Evolutionary conservation across 35 echinoderm and acorn worm genomes (phyloP).

Genomic region (Lytechinus pictus): DNA sequence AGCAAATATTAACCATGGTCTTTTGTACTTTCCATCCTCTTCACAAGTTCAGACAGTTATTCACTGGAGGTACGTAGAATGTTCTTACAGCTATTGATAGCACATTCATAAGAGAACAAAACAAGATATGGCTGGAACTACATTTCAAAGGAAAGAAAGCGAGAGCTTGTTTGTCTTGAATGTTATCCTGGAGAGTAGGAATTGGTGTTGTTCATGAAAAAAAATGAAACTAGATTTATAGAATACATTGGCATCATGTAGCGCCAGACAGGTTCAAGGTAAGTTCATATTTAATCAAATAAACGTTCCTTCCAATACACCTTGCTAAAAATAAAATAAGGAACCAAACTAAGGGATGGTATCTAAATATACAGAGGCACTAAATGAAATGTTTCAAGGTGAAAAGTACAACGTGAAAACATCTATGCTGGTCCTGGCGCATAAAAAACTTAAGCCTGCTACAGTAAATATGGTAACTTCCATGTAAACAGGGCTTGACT

Average conservation of each 20-base stretch:
- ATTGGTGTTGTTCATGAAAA: neutral
- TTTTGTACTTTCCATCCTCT: too few relatives aligned
- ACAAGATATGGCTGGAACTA: neutral
- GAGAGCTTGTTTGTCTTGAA: neutral
- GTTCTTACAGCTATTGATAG: neutral
- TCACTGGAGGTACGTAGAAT: neutral
- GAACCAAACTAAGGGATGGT: too few relatives aligned
- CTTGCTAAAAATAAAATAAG: neutral
- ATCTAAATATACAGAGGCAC: too few relatives aligned
- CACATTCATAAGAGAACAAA: neutral
- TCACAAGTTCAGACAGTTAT: neutral
- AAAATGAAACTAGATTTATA: neutral
- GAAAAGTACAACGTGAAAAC: too few relatives aligned
- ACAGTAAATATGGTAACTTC: too few relatives aligned
- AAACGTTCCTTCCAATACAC: neutral
- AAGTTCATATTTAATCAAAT: neutral
- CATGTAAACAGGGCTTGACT: too few relatives aligned
- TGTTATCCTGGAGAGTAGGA: neutral
- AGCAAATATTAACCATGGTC: too few relatives aligned
- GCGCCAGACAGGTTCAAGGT: neutral
- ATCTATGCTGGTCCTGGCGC: too few relatives aligned
- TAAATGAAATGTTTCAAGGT: too few relatives aligned
- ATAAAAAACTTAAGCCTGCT: too few relatives aligned
- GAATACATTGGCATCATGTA: neutral
- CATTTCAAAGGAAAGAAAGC: neutral